phyloP scores from a whole-genome alignment of 2,797 vertebrate species.

The Peromyscus attwateri region DNA sequence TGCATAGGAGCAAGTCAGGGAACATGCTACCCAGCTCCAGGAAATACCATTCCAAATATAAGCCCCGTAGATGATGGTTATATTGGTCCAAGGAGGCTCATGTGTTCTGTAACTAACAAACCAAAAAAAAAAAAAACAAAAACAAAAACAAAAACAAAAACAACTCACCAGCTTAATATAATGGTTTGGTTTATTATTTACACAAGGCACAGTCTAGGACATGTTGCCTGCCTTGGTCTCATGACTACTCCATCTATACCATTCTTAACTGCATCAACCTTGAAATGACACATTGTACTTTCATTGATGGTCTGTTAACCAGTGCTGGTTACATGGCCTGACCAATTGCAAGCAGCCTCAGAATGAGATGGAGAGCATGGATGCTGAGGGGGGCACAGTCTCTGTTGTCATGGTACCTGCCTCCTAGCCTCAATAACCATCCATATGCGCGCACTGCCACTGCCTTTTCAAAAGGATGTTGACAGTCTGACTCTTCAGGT shows the following conservation, averaged over 20 bases:
- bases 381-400: not conserved
- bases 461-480: not conserved
- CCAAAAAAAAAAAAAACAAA: not conserved
- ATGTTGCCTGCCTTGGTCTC: not conserved
- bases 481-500: not conserved
- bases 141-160: no score
- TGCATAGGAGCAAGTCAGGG: not conserved
- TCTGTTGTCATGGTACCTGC: not conserved
- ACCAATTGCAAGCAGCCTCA: not conserved
- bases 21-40: not conserved
- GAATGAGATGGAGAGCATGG: not conserved
- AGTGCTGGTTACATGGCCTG: not conserved
- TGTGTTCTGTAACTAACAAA: not conserved
- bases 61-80: not conserved
- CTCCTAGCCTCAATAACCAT: not conserved
- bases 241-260: not conserved
- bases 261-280: not conserved
- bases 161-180: not conserved
- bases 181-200: conserved; percentile 13
- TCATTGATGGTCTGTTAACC: not conserved
- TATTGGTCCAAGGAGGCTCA: not conserved
- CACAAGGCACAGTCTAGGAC: not conserved
- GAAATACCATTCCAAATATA: not conserved
- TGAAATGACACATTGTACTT: not conserved
- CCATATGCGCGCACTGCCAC: not conserved